phyloP scores from a whole-genome alignment of 2,797 vertebrate genomes.

The Enteromius trimaculatus region DNA sequence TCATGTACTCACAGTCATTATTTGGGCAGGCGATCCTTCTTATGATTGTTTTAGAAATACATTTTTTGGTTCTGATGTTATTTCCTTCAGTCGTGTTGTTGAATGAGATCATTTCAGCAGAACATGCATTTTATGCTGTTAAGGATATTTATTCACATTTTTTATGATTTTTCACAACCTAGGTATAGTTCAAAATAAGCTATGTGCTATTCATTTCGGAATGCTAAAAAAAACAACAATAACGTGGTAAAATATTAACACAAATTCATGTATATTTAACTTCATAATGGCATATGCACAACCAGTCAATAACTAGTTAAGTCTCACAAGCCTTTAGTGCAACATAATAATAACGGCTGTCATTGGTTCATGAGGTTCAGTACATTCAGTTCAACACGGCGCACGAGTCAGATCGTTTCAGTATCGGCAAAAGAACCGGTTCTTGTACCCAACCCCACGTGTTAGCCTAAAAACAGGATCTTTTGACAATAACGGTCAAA shows the following conservation, averaged over 20 bases:
- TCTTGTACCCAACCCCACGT: not conserved
- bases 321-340: not conserved
- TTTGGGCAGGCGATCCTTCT: not conserved
- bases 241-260: conserved; percentile 3
- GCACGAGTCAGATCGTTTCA: not conserved
- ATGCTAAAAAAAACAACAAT: not conserved
- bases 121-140: not conserved
- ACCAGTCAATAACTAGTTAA: not conserved
- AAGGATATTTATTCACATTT: not conserved
- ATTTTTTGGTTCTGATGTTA: not conserved
- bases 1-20: not conserved
- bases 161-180: not conserved
- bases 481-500: not conserved
- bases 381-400: not conserved
- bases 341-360: not conserved
- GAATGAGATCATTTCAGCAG: not conserved
- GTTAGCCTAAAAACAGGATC: not conserved
- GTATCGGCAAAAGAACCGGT: not conserved
- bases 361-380: not conserved
- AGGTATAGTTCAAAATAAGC: too few relatives aligned
- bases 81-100: not conserved
- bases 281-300: not conserved
- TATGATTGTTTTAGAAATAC: not conserved
- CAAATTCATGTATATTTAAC: not conserved
- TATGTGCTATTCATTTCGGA: not conserved